These are phyloP conservation scores for Paracentrotus lividus DNA, from an alignment of 53 echinoderm and acorn worm genomes.

Conservation along the genomic window DNA sequence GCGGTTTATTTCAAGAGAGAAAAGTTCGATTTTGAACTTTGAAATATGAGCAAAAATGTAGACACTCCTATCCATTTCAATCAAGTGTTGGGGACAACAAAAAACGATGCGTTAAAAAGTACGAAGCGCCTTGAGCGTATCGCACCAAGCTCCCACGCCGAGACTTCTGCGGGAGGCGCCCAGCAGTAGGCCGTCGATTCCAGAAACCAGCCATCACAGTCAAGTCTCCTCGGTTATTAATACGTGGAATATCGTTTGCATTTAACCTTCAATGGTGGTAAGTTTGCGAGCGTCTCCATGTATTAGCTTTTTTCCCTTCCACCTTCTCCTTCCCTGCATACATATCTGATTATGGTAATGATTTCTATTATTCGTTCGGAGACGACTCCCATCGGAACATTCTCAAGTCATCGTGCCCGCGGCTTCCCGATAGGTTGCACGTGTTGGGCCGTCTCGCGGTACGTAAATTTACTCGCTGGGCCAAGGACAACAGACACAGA, in stretches of 20 bases:
- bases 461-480: conserved; percentile 52
- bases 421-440: conserved; percentile 59
- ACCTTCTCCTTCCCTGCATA: not conserved
- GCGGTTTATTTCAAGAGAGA: not conserved
- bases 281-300: not conserved
- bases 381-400: conserved; percentile 51
- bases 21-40: not conserved
- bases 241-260: conserved; percentile 39
- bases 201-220: not conserved
- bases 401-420: conserved; percentile 56
- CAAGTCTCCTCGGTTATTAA: not conserved
- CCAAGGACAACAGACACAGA: conserved; percentile 47
- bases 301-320: not conserved
- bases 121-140: conserved; percentile 27
- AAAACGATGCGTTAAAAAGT: conserved; percentile 39
- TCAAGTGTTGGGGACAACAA: not conserved
- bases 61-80: not conserved
- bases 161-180: conserved; percentile 41
- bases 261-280: conserved; percentile 8
- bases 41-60: conserved; percentile 17
- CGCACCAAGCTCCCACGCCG: conserved; percentile 37
- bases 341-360: conserved; percentile 10
- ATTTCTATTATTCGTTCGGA: conserved; percentile 7
- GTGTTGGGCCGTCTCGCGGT: conserved; percentile 8
- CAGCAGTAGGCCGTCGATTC: conserved; percentile 24